Percentiles rank a stretch among this genome's conserved stretches.
These are phyloP conservation scores for Mobula hypostoma DNA, from an alignment of 2,113 vertebrate species.

Conservation along the genomic window DNA sequence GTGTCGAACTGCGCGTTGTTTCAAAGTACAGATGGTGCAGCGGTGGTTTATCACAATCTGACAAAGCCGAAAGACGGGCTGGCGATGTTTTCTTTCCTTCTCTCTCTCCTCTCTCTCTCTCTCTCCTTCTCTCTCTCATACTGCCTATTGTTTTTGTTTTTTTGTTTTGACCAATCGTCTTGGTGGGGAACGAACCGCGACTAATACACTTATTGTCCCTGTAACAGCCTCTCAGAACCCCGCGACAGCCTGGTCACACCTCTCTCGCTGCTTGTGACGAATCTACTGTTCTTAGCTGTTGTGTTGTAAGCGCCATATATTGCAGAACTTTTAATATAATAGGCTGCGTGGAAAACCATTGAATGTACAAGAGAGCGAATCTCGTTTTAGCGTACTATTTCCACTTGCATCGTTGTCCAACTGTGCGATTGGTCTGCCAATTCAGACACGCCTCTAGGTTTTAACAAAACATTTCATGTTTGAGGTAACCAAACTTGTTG, in stretches of 20 bases:
- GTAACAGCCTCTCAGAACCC: neutral
- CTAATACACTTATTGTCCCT: neutral
- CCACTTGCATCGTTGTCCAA: neutral
- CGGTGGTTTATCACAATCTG: neutral
- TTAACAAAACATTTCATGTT: neutral
- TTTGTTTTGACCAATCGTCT: neutral
- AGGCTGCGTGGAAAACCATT: too few relatives aligned
- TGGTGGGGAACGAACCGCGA: neutral
- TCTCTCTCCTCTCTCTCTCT: neutral
- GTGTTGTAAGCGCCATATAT: neutral
- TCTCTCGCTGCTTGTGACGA: neutral
- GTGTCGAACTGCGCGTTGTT: neutral
- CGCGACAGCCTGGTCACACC: neutral
- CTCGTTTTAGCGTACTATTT: neutral
- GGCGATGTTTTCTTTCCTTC: neutral
- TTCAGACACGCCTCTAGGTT: neutral
- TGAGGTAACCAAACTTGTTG: neutral
- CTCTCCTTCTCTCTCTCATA: neutral
- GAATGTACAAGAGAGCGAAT: neutral
- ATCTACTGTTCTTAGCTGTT: neutral
- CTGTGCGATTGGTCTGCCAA: neutral
- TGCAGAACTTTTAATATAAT: neutral
- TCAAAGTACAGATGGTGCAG: neutral
- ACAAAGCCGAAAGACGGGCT: neutral
- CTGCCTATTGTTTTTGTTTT: neutral